Percentiles rank a stretch among this genome's conserved stretches.
phyloP scores from a whole-genome alignment of 1,140 invertebrate genomes.

The Riptortus pedestris region DNA sequence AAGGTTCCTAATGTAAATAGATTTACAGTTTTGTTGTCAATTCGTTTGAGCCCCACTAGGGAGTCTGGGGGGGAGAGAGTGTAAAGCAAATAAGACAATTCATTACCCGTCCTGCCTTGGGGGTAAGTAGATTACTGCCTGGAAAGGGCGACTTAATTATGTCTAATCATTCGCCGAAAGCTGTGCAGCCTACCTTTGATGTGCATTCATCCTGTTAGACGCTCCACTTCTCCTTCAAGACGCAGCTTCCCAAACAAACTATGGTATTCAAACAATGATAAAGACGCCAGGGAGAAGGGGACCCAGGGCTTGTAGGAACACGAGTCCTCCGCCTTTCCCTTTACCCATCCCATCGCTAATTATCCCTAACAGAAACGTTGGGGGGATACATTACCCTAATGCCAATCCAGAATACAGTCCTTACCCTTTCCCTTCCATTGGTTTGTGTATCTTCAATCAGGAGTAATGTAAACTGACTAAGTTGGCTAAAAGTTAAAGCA shows the following conservation, averaged over 20 bases:
- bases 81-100: conserved; percentile 23
- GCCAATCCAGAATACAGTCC: neutral
- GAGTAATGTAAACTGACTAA: too few species aligned
- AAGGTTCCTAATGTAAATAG: conserved; percentile 15
- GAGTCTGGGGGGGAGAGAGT: conserved; percentile 13
- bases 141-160: conserved; percentile 17
- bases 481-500: too few species aligned
- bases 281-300: conserved; percentile 16
- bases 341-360: neutral
- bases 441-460: too few species aligned
- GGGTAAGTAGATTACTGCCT: conserved; percentile 16
- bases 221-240: conserved; percentile 14
- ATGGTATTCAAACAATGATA: conserved; percentile 23
- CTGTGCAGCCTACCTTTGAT: conserved; percentile 18
- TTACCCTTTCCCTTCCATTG: neutral
- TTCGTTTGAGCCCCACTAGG: conserved; percentile 5
- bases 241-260: conserved; percentile 16
- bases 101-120: conserved; percentile 7
- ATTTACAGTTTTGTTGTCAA: conserved; percentile 17
- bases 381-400: conserved; percentile 6
- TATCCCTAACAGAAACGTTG: conserved; percentile 9
- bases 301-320: too few species aligned
- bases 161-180: conserved; percentile 18
- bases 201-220: conserved; percentile 21
- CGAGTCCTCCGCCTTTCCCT: neutral